Percentiles rank a stretch among this genome's conserved stretches.
Conservation (phyloP, 2,888 invertebrate genomes). For the Spilarctia lutea region DNA sequence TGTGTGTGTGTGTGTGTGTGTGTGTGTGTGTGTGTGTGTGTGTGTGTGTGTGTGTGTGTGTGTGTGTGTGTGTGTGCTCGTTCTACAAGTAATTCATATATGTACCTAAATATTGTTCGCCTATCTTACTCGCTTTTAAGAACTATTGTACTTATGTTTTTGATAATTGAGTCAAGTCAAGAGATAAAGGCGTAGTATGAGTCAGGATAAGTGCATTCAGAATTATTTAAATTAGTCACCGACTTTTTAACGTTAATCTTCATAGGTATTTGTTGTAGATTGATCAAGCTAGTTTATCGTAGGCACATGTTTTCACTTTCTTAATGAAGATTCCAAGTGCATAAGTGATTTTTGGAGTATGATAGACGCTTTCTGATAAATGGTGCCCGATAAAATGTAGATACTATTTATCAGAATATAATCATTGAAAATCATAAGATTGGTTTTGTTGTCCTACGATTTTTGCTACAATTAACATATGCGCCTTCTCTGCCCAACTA, state of each 20-base stretch:
- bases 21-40: background rate
- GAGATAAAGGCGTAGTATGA: background rate
- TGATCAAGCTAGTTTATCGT: background rate
- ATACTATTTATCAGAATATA: background rate
- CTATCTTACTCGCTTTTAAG: background rate
- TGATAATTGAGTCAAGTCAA: background rate
- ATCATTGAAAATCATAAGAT: background rate
- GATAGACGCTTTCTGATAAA: background rate
- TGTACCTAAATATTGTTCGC: background rate
- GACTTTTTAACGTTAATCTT: background rate
- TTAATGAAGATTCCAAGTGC: constrained; percentile 1
- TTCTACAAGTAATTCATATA: background rate
- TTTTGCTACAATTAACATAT: background rate
- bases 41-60: background rate
- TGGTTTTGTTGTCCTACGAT: background rate
- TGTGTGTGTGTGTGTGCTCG: background rate
- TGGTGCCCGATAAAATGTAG: background rate
- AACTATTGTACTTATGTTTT: background rate
- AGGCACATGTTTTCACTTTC: background rate
- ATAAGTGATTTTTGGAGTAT: background rate
- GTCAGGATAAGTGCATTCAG: background rate
- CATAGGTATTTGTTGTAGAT: background rate
- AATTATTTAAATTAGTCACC: background rate
- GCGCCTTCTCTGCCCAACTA: background rate
- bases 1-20: background rate